phyloP scores from a whole-genome alignment of 2,113 vertebrate species.

The Acinonyx jubatus region DNA sequence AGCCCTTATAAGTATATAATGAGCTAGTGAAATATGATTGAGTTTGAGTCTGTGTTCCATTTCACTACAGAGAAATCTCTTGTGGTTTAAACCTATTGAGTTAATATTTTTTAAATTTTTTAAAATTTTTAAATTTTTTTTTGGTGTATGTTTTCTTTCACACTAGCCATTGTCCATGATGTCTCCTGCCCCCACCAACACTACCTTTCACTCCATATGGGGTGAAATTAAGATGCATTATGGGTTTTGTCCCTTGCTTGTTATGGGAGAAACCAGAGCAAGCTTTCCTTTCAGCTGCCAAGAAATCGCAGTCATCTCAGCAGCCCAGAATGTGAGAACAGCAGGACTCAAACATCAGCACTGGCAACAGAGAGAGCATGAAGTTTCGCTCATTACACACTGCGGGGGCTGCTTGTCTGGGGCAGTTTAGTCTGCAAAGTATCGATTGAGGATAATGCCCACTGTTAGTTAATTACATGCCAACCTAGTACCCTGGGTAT shows the following conservation, averaged over 20 bases:
- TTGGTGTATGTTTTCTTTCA: not conserved
- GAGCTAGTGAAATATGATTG: not conserved
- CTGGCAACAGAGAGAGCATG: not conserved
- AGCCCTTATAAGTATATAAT: not conserved
- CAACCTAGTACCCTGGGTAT: not conserved
- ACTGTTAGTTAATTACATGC: slow-evolving; percentile 24
- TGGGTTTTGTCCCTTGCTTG: slow-evolving; percentile 2
- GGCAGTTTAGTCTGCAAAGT: not conserved
- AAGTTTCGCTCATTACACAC: slow-evolving; percentile 23
- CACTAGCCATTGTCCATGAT: not conserved
- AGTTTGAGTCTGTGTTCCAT: not conserved
- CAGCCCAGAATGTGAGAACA: slow-evolving; percentile 16
- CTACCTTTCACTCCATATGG: slow-evolving; percentile 7
- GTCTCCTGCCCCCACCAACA: not conserved
- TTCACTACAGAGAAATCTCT: slow-evolving; percentile 18
- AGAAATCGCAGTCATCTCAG: slow-evolving; percentile 17
- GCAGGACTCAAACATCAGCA: slow-evolving; percentile 46
- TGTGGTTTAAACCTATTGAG: slow-evolving; percentile 7
- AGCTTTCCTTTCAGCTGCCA: slow-evolving; percentile 31
- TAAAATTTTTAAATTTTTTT: not conserved
- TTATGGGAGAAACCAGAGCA: not conserved
- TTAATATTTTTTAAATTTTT: not conserved
- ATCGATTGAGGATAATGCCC: not conserved
- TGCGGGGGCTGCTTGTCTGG: not conserved
- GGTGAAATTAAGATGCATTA: slow-evolving; percentile 22